phyloP scores from a whole-genome alignment of 2,888 invertebrate genomes.

The Lamproptera curius region DNA sequence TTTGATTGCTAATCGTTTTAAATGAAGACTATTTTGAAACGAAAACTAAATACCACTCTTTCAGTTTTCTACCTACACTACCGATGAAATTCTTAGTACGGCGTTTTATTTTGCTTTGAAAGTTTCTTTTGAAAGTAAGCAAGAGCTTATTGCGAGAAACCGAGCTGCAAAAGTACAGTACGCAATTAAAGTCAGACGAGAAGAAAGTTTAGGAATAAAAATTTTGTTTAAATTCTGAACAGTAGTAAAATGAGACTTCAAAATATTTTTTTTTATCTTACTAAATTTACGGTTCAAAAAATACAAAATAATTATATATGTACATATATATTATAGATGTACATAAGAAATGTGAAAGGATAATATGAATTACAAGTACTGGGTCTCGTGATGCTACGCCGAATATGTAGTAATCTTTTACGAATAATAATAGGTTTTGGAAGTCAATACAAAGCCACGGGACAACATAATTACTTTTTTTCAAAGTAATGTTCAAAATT shows the following conservation, averaged over 20 bases:
- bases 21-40: too few relatives aligned
- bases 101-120: neutral
- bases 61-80: too few relatives aligned
- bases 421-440: too few relatives aligned
- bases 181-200: constrained; percentile 10
- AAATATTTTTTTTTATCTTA: neutral
- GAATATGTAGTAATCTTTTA: neutral
- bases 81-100: neutral
- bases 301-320: neutral
- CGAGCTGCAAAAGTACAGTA: constrained; percentile 3
- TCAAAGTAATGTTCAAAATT: too few relatives aligned
- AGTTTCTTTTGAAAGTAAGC: constrained; percentile 5
- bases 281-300: neutral
- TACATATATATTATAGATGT: too few relatives aligned
- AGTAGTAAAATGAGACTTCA: too few relatives aligned
- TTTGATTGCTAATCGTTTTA: too few relatives aligned
- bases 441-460: too few relatives aligned
- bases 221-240: constrained; percentile 1
- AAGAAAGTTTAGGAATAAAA: constrained; percentile 5
- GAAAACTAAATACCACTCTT: too few relatives aligned
- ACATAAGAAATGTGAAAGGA: neutral
- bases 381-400: neutral
- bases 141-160: constrained; percentile 2
- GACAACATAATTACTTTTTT: too few relatives aligned
- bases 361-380: neutral